Percentiles rank a stretch among this genome's conserved stretches.
These are phyloP conservation scores for Silurus lanzhouensis DNA, from an alignment of 2,797 vertebrate species.

Conservation along the genomic window DNA sequence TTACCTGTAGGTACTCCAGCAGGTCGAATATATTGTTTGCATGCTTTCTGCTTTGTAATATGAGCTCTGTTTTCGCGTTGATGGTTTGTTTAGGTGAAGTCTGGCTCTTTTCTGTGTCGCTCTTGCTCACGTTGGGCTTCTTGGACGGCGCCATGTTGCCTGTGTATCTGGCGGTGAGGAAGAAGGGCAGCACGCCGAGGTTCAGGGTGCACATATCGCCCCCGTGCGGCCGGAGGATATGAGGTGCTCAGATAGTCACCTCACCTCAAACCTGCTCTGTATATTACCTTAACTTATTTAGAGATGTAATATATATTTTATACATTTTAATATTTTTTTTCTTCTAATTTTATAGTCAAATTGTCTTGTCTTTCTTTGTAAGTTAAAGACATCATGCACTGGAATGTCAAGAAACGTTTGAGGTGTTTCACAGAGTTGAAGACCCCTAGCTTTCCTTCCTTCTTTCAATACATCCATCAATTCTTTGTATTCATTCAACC, in stretches of 20 bases:
- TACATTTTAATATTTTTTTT: background rate
- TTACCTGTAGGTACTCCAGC: slow-evolving; percentile 83
- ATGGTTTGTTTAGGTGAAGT: slow-evolving; percentile 66
- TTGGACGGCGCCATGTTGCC: slow-evolving; percentile 74
- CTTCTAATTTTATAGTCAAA: background rate
- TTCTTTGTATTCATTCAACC: background rate
- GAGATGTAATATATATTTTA: background rate
- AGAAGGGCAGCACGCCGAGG: background rate
- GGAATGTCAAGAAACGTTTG: background rate
- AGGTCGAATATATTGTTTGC: slow-evolving; percentile 89
- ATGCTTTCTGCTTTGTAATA: slow-evolving; percentile 75
- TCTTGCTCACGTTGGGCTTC: slow-evolving; percentile 72
- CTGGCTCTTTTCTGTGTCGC: slow-evolving; percentile 16
- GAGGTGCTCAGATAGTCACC: background rate
- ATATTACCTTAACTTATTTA: background rate
- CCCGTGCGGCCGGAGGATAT: slow-evolving; percentile 23
- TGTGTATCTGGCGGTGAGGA: background rate
- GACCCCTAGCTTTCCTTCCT: background rate
- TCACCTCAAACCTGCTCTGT: too few relatives aligned
- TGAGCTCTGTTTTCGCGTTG: slow-evolving; percentile 63
- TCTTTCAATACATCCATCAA: background rate
- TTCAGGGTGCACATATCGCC: slow-evolving; percentile 17
- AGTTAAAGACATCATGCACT: background rate
- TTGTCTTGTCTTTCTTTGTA: background rate
- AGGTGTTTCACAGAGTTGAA: background rate